Conservation (phyloP, 2,797 vertebrate genomes). For the Holocentrus rufus region DNA sequence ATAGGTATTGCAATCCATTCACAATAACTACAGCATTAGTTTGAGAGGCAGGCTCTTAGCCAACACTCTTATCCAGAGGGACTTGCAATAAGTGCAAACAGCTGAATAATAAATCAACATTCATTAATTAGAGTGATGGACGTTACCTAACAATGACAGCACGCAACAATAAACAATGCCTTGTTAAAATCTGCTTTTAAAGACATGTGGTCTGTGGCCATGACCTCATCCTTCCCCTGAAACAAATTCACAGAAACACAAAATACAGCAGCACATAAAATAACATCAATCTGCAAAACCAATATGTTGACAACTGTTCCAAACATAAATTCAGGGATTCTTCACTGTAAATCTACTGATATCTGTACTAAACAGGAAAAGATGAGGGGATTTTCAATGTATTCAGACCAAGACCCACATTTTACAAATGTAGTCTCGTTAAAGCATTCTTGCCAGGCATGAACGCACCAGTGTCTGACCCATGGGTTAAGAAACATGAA, state of each 20-base stretch:
- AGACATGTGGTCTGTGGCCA: not conserved
- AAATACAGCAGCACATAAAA: too few relatives aligned
- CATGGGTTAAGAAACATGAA: not conserved
- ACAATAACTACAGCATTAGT: slow-evolving; percentile 10
- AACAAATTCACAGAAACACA: too few relatives aligned
- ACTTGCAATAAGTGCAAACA: not conserved
- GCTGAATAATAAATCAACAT: not conserved
- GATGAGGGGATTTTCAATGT: too few relatives aligned
- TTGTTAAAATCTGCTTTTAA: too few relatives aligned
- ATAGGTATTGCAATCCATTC: not conserved
- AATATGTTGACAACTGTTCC: not conserved
- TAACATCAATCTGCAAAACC: not conserved
- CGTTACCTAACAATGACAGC: not conserved
- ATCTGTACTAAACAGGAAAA: too few relatives aligned
- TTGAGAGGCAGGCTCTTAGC: not conserved
- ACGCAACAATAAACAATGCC: not conserved
- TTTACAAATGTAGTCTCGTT: not conserved
- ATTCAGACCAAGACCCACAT: too few relatives aligned
- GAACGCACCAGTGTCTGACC: too few relatives aligned
- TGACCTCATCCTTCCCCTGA: not conserved
- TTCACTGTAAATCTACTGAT: too few relatives aligned
- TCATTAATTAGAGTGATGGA: not conserved
- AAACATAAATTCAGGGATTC: too few relatives aligned
- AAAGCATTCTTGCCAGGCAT: too few relatives aligned
- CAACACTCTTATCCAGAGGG: not conserved